Evolutionary conservation across 2,888 invertebrate species (phyloP), one percentile per base, ranked within the genome.

Genomic region (Scelioninae gen. 2): DNA sequence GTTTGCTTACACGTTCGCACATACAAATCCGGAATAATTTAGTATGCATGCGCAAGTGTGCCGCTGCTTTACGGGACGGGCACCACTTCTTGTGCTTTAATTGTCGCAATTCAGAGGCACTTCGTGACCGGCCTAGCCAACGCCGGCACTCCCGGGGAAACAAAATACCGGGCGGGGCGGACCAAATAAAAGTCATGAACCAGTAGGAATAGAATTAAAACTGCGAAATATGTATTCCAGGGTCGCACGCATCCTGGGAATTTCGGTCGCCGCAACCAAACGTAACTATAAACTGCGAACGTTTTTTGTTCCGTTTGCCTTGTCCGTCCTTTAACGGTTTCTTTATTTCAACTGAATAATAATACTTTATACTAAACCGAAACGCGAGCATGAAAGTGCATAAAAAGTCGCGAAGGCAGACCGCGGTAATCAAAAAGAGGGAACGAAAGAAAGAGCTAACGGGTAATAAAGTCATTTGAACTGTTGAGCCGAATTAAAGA

Each of bases 81-180:
- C 16, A 22, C 15, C 69, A 39, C 73, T 75, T 75, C 78, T 78
- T 79, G 77, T 71, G 77, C 76, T 78, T 78, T 79, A 79, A 78
- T 79, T 79, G 78, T 79, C 78, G 78, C 78, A 76, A 78, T 78
- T 78, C 79, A 78, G 68, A 72, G 71, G 74, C 69, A 65, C 72
- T 78, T 70, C 79, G 79, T 78, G 79, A 79, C 79, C 77, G 68
- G 79, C 79, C 78, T 79, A 75, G 76, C 73, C 67, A 78, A 77
- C 73, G 55, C 50, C 58, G 57, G 11, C 60, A 37, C 39, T 61
- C 19, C n/a, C 53, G 39, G 63, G 57, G 70, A 74, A 76, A 75
- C 71, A 68, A 74, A 74, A 74, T 68, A 50, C 73, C 48, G 28
- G 13, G 33, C 65, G 50, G 48, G 55, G 41, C 50, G 65, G 50